These are phyloP conservation scores for Temnopleurus reevesii DNA, from an alignment of 53 echinoderm and acorn worm genomes.

Conservation along the genomic window DNA sequence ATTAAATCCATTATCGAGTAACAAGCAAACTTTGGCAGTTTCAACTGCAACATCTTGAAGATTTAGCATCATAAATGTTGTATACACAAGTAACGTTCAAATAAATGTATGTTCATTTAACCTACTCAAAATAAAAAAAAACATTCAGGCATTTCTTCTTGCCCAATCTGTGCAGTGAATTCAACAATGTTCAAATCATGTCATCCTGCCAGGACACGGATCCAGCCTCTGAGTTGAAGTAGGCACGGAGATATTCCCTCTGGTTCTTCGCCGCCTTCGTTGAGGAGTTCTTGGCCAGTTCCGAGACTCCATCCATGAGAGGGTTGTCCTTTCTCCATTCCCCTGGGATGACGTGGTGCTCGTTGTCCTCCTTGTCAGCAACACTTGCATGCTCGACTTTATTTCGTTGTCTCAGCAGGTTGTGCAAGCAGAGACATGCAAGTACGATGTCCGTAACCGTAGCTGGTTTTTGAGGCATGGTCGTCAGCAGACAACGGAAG, in stretches of 20 bases:
- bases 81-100: too few species aligned
- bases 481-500: slow-evolving; percentile 31
- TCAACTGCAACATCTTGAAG: too few species aligned
- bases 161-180: too few species aligned
- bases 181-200: slow-evolving; percentile 46
- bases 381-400: neutral
- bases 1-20: too few species aligned
- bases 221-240: slow-evolving; percentile 57
- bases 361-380: neutral
- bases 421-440: neutral
- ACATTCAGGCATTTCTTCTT: too few species aligned
- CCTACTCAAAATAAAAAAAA: too few species aligned
- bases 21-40: too few species aligned
- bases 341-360: slow-evolving; percentile 39
- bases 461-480: neutral
- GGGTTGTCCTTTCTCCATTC: slow-evolving; percentile 36
- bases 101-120: too few species aligned
- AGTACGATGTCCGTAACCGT: neutral
- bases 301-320: neutral
- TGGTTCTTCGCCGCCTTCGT: slow-evolving; percentile 37
- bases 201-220: slow-evolving; percentile 40
- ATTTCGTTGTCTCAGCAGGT: neutral
- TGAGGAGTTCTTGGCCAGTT: slow-evolving; percentile 1
- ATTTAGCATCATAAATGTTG: too few species aligned
- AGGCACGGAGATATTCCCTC: slow-evolving; percentile 54